phyloP scores from a whole-genome alignment of 2,888 invertebrate species.

The Drosophila hamatofila region DNA sequence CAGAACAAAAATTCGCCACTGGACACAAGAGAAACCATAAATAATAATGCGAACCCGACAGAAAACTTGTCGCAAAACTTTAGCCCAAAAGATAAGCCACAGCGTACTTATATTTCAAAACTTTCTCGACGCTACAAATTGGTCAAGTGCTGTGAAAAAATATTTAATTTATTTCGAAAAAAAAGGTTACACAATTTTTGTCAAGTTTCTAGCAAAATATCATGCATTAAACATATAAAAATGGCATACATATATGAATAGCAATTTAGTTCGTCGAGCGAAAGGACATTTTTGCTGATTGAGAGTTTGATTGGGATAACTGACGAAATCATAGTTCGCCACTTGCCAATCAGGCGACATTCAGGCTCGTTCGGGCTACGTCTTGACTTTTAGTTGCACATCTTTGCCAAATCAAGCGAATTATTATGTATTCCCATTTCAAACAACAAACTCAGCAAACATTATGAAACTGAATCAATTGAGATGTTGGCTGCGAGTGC shows the following conservation, averaged over 20 bases:
- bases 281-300: neutral
- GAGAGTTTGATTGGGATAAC: slow-evolving; percentile 15
- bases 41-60: slow-evolving; percentile 2
- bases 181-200: neutral
- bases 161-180: slow-evolving; percentile 7
- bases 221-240: slow-evolving; percentile 8
- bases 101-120: slow-evolving; percentile 8
- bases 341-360: slow-evolving; percentile 38
- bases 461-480: neutral
- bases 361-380: neutral
- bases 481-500: neutral
- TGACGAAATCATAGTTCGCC: neutral
- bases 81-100: neutral
- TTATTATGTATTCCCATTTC: neutral
- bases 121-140: neutral
- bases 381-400: neutral
- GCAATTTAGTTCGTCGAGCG: slow-evolving; percentile 19
- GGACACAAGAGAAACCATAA: slow-evolving; percentile 7
- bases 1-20: slow-evolving; percentile 1
- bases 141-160: neutral
- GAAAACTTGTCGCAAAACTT: slow-evolving; percentile 15
- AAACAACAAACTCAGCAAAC: neutral
- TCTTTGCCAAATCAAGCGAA: neutral
- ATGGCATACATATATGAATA: slow-evolving; percentile 35
- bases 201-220: neutral